Base-by-base conservation (phyloP, 2,888 invertebrate species). In the Blastobasis lacticolella region DNA sequence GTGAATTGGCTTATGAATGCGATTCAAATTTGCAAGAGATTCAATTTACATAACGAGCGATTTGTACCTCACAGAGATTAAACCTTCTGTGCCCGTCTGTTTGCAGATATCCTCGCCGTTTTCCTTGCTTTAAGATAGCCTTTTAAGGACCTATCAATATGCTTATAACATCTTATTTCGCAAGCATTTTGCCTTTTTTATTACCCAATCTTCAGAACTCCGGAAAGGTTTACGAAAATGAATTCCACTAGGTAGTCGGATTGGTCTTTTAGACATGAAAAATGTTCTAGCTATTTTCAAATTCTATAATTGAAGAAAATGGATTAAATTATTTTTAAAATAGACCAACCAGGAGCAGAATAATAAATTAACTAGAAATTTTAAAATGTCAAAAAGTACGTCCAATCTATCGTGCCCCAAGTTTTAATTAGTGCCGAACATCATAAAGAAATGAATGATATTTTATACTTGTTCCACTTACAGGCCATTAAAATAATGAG, bases 31-130 rank as follows among this genome's bases (percentile, higher is more conserved):
- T 82, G 73, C 79, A 78, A 80, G 77, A 81, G 81, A 81, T 84
- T 81, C 79, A 80, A 87, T 87, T 86, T 84, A 77, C 85, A 85
- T 87, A 83, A 85, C 82, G 81, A 80, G 80, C 83, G 78, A 85
- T 87, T 83, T 83, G 81, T 85, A 82, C 79, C 77, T 78, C 72
- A 75, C 73, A 71, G 75, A 78, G 77, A 79, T 79, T 78, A 77
- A 77, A 74, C 73, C 75, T 70, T 73, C 71, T 71, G 68, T 66
- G 64, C 58, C 68, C 68, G 69, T 70, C 68, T 78, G 76, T 78
- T 79, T 73, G 73, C 60, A 60, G 66, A 67, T 52, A 69, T 66
- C 69, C 67, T 61, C 65, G 59, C 63, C 62, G 68, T 73, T 77
- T 72, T 71, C 66, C 66, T 67, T 61, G 54, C 55, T 56, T 55